These are phyloP conservation scores for Polydrusus cervinus DNA, from an alignment of 2,888 invertebrate genomes.

Conservation along the genomic window DNA sequence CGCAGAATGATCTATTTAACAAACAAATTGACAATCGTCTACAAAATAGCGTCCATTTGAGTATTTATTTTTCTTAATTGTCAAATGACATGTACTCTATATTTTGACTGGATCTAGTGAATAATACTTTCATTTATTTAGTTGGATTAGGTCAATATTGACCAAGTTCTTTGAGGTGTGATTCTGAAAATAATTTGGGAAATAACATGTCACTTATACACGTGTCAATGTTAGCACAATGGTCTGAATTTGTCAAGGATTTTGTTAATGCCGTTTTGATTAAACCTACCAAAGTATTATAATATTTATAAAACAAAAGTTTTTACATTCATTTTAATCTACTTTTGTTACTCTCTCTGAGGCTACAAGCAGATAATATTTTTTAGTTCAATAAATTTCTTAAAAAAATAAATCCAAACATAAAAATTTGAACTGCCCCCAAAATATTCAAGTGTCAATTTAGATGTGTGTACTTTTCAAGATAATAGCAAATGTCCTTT, in stretches of 20 bases:
- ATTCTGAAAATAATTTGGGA: constrained; percentile 19
- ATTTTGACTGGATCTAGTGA: neutral
- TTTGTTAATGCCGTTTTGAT: constrained; percentile 19
- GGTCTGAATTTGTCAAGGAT: neutral
- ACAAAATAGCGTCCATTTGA: too few species aligned
- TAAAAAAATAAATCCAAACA: neutral
- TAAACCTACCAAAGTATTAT: constrained; percentile 1
- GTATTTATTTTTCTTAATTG: too few species aligned
- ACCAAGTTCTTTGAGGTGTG: constrained; percentile 22
- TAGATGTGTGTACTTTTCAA: constrained; percentile 63
- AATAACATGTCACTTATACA: constrained; percentile 23
- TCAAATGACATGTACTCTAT: neutral
- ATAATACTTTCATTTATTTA: neutral
- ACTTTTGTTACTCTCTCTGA: too few species aligned
- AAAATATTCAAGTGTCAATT: constrained; percentile 63
- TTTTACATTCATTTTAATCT: too few species aligned
- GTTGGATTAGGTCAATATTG: constrained; percentile 4
- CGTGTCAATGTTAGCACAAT: constrained; percentile 2
- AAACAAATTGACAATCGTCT: too few species aligned
- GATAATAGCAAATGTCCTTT: constrained; percentile 63
- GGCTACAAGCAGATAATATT: too few species aligned
- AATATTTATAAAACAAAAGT: neutral
- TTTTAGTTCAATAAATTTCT: neutral
- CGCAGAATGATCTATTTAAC: too few species aligned
- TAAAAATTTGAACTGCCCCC: constrained; percentile 23